Base-by-base conservation (phyloP, 2,888 invertebrate species). In the Agrenia bidenticulata region DNA sequence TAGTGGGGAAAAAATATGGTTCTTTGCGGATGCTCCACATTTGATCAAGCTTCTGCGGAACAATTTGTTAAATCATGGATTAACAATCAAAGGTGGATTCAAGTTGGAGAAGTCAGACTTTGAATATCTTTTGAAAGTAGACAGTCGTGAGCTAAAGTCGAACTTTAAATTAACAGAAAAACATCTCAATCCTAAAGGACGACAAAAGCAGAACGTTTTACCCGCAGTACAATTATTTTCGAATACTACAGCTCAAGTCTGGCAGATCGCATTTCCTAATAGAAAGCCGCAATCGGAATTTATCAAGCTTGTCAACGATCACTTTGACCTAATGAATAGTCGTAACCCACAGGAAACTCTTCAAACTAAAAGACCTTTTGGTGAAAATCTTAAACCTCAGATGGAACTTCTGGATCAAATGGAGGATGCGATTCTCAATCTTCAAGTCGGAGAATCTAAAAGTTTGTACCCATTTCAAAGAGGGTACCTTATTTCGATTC, bases 11-110 rank as follows among this genome's bases (percentile, higher is more conserved):
- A 26, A 49, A 9, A 60, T 71, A 1, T 69, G 39, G 27, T 65
- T 63, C 9, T 66, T 71, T 64, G 60, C 63, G 13, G 66, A 71
- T 26, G 51, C 42, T 13, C 68, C 66, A 1, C 70, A 70, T 37
- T 17, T 68, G 1, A 5, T 70, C 5, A 68, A 70, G 55, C 41
- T 70, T 9, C 21, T 70, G 1, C 17, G 63, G 9, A 68, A 66
- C 17, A 65, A 68, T 63, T 27, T 56, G 2, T 21, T 65, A 7
- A 63, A 65, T 27, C 50, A 64, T 17, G 70, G 70, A 1, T 2
- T 68, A 2, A 42, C 17, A 32, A 11, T 70, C 1, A n/a, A 26
- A 17, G 41, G 19, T 15, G 60, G 62, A 19, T 32, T 11, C n/a
- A 57, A 50, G 19, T 5, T 63, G 2, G 2, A 2, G 1, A 63